Conservation (phyloP, 2,888 invertebrate genomes). For the Anarsia innoxiella region DNA sequence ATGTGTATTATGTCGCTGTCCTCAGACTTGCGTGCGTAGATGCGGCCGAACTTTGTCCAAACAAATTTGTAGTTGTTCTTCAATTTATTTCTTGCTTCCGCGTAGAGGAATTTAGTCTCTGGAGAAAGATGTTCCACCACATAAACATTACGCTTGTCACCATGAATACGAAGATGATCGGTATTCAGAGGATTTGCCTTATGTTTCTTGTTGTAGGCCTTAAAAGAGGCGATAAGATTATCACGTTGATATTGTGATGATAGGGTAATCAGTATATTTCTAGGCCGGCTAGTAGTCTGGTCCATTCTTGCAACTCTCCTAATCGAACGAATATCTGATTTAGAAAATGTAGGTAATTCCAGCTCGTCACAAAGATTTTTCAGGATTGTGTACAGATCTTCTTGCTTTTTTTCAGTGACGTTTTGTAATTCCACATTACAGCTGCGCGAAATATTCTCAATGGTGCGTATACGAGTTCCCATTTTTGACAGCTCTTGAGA, state of each 20-base stretch:
- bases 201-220: conserved; percentile 7
- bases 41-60: conserved; percentile 1
- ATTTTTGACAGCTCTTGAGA: not conserved
- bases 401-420: conserved; percentile 5
- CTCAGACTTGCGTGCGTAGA: not conserved
- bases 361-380: conserved; percentile 9
- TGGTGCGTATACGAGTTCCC: not conserved
- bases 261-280: conserved; percentile 10
- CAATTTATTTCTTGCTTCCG: conserved; percentile 8
- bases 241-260: conserved; percentile 8
- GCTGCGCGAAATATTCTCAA: conserved; percentile 7
- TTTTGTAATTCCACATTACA: conserved; percentile 5
- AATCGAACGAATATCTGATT: conserved; percentile 4
- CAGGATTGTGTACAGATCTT: conserved; percentile 8
- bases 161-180: conserved; percentile 4
- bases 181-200: conserved; percentile 5
- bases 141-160: conserved; percentile 6
- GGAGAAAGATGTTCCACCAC: conserved; percentile 11
- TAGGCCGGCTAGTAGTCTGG: conserved; percentile 1
- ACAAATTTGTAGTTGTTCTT: conserved; percentile 5
- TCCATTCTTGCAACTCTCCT: conserved; percentile 7
- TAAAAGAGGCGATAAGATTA: not conserved
- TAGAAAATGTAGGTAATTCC: conserved; percentile 1
- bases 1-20: not conserved
- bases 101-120: conserved; percentile 6